Evolutionary conservation across 1,140 invertebrate species (phyloP), one percentile per base, ranked within the genome.

Genomic region (Drosophila subobscura): DNA sequence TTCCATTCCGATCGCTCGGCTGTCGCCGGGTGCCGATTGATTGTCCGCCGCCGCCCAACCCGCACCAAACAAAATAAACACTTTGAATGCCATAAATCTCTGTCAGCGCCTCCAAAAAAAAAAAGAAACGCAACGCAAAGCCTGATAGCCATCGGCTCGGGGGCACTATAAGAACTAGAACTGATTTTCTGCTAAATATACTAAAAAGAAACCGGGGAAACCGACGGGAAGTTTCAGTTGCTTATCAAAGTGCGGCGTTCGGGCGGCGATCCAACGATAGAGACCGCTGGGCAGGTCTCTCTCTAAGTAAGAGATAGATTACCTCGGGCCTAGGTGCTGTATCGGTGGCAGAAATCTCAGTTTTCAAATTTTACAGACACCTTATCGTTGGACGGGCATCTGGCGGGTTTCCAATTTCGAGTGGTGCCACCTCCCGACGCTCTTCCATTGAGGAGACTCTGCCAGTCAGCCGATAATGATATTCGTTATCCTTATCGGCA

Each of bases 401-500:
- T 66, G 59, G 59, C 41, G 70, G 59, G 50, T 74, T 74, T 74
- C 59, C 71, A 72, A 68, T 75, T 88, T 83, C 57, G 57, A 86
- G 83, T 88, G 73, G 33, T 29, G 16, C 16, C 1, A 20, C 16
- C 16, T 20, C 16, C 16, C 16, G 16, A 20, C 16, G 16, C 55
- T 33, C 37, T 58, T 59, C 50, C 22, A 65, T 61, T 70, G 60
- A 41, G 50, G 59, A 60, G 56, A 70, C 70, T 64, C 76, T 76
- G 53, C 29, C 29, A 10, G 76, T 79, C 57, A 63, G 54, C 60
- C 29, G 72, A 63, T 57, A 72, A 53, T 67, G 72, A 75, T 79
- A 80, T 86, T 86, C 74, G 71, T 81, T 85, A 86, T 85, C 71
- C 58, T 64, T 63, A 72, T 73, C 72, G 44, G 61, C 42, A 33